These are phyloP conservation scores for Hassar affinis DNA, from an alignment of 2,113 vertebrate genomes.

Conservation along the genomic window DNA sequence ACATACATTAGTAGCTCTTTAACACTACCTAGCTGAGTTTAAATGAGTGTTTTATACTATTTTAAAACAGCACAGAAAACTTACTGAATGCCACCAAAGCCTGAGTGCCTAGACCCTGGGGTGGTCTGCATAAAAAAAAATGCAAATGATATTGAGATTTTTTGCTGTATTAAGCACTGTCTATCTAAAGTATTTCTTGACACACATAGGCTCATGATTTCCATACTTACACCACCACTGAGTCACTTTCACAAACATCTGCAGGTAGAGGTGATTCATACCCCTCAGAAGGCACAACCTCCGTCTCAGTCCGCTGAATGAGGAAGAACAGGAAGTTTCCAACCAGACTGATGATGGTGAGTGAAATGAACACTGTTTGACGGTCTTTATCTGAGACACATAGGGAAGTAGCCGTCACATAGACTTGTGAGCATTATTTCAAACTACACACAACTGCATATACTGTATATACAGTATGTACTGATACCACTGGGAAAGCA, in stretches of 20 bases:
- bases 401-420: conserved; percentile 39
- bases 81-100: conserved; percentile 90
- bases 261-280: conserved; percentile 60
- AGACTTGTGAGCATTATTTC: background rate
- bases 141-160: background rate
- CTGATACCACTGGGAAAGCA: background rate
- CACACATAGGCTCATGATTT: background rate
- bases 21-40: background rate
- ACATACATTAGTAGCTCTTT: background rate
- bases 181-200: background rate
- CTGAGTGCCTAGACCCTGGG: conserved; percentile 69
- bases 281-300: conserved; percentile 47
- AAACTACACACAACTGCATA: background rate
- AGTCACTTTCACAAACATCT: conserved; percentile 56
- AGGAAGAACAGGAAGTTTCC: conserved; percentile 96
- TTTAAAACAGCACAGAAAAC: conserved; percentile 53
- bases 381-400: conserved; percentile 82
- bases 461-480: background rate
- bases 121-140: conserved; percentile 66
- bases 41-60: conserved; percentile 1
- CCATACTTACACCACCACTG: conserved; percentile 54
- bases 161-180: background rate
- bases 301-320: conserved; percentile 81
- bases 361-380: conserved; percentile 90
- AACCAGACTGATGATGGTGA: conserved; percentile 93